phyloP scores from a whole-genome alignment of 1,140 invertebrate genomes.

The Maconellicoccus hirsutus region DNA sequence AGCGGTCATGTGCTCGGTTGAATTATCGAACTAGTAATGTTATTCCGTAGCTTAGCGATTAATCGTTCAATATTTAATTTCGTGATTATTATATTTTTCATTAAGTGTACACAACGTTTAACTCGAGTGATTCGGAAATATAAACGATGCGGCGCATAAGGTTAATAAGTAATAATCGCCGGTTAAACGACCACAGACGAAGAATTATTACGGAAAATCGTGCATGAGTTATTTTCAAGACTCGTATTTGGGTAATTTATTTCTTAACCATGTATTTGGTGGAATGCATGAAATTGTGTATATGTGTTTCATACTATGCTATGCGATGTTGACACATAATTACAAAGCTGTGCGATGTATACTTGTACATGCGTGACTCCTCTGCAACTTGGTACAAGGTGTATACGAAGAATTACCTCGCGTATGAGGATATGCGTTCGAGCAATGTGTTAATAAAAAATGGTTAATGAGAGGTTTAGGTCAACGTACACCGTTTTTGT shows the following conservation, averaged over 20 bases:
- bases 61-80: too few species aligned
- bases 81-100: too few species aligned
- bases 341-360: neutral
- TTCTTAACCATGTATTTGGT: neutral
- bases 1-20: too few species aligned
- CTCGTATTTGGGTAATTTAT: neutral
- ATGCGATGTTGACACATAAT: neutral
- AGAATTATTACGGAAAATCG: neutral
- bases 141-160: too few species aligned
- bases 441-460: neutral
- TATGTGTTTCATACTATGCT: too few species aligned
- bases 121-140: too few species aligned
- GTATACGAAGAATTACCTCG: neutral
- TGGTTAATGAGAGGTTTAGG: neutral
- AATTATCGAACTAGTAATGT: too few species aligned
- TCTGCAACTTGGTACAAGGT: neutral
- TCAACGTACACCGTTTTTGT: neutral
- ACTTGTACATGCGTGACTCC: neutral
- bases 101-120: too few species aligned
- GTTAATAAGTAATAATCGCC: too few species aligned
- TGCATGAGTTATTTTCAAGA: neutral
- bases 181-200: neutral
- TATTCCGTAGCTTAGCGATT: too few species aligned
- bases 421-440: neutral
- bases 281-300: too few species aligned